Base-by-base conservation (phyloP, 1,140 invertebrate genomes). In the Ceratina japonica region DNA sequence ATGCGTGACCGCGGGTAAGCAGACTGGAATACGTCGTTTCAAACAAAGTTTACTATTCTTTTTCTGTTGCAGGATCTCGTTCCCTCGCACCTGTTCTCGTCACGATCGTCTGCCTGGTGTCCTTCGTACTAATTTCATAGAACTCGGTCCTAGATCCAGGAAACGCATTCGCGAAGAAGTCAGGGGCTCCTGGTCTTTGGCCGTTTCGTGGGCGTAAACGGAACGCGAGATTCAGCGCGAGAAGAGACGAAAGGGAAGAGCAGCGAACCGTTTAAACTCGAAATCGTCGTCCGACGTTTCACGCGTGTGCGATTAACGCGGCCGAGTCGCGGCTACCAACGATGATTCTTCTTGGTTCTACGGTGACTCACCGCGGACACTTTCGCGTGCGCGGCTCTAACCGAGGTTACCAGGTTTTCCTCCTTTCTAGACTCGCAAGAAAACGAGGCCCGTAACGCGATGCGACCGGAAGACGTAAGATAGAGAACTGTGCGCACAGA, bases 1-100 rank as follows among this genome's bases (percentile, higher is more conserved):
- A 51, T 86, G 84, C 24, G 16, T 79, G 3, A 85, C 16, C 22
- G 37, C 7, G 31, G 80, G 84, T 79, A 62, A 81, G 69, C 37
- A 44, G 37, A 44, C 37, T 20, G n/a, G 31, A 20, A 3, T 44
- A 13, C 27, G 15, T 31, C 27, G 27, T 31, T 31, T 4, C 27
- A 31, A 4, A 4, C 27, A 31, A 31, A 1, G 27, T 27, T 62
- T 27, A 15, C 22, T 31, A 16, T 16, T 27, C 15, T 62, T 15
- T 12, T 62, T 22, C 4, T 68, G 15, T 56, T 70, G 2, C 58
- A 84, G 82, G 80, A 1, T 22, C 77, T 7, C 44, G 18, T 16
- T 10, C 31, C 15, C 8, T 18, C 3, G 10, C 18, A 61, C 22
- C 73, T 1, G 20, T 65, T 7, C 10, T 27, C 13, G 0, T 15